These are phyloP conservation scores for Drosophila austrosaltans DNA, from an alignment of 2,888 invertebrate genomes.

Conservation along the genomic window DNA sequence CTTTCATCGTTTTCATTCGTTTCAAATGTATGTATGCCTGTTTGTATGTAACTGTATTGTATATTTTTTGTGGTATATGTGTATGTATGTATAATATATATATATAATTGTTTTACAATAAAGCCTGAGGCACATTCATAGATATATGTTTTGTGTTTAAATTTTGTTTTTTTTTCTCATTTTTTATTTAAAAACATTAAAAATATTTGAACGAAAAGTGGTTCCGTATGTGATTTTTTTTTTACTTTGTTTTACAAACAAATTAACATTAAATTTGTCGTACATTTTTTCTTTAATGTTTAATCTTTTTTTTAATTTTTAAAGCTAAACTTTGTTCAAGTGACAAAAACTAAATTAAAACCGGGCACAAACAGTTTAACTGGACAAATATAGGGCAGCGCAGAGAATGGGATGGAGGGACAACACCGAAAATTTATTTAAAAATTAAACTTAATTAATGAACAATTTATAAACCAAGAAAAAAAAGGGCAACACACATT, in stretches of 20 bases:
- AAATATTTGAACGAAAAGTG: slow-evolving; percentile 33
- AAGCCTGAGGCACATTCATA: slow-evolving; percentile 80
- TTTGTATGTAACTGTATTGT: slow-evolving; percentile 49
- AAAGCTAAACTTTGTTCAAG: slow-evolving; percentile 52
- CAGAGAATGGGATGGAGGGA: slow-evolving; percentile 23
- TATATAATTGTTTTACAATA: slow-evolving; percentile 80
- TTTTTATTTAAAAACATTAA: slow-evolving; percentile 15
- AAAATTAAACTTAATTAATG: slow-evolving; percentile 26
- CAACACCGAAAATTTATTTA: slow-evolving; percentile 24
- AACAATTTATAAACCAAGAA: slow-evolving; percentile 58
- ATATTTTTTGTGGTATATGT: slow-evolving; percentile 33
- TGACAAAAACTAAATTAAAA: slow-evolving; percentile 41
- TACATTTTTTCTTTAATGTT: slow-evolving; percentile 1
- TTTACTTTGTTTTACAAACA: slow-evolving; percentile 71
- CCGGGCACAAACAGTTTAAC: slow-evolving; percentile 30
- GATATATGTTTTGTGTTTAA: slow-evolving; percentile 37
- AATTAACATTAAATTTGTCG: slow-evolving; percentile 49
- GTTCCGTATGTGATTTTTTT: slow-evolving; percentile 41
- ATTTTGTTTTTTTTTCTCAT: neutral
- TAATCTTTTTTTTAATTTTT: slow-evolving; percentile 27
- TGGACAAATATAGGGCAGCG: slow-evolving; percentile 35
- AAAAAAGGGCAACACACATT: slow-evolving; percentile 13
- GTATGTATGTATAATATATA: slow-evolving; percentile 32
- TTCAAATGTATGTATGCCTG: slow-evolving; percentile 36
- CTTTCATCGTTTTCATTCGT: slow-evolving; percentile 23